A percentile compares a stretch with the other conserved stretches of the same genome.
These are phyloP conservation scores for Lordiphosa fenestrarum DNA, from an alignment of 2,888 invertebrate genomes.

Conservation along the genomic window DNA sequence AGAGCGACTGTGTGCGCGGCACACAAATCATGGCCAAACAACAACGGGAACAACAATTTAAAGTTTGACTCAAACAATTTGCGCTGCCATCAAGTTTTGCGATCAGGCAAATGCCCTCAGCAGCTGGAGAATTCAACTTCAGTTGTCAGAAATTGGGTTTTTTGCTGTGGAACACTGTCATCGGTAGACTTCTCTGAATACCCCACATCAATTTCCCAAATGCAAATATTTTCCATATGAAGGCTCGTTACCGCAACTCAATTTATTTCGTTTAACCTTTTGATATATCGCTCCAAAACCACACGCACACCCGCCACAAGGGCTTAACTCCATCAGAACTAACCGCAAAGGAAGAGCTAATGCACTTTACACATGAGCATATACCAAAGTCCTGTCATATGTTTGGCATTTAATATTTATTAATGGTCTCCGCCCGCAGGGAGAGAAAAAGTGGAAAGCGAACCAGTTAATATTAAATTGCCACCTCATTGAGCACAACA, in stretches of 20 bases:
- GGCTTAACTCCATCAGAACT: constrained; percentile 22
- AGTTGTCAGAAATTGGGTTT: too few relatives aligned
- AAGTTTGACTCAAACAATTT: constrained; percentile 36
- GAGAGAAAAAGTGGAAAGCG: constrained; percentile 18
- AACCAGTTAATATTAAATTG: constrained; percentile 73
- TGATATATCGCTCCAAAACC: constrained; percentile 31
- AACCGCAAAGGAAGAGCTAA: constrained; percentile 40
- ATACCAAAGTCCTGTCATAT: constrained; percentile 29
- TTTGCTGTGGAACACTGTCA: too few relatives aligned
- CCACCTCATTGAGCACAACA: constrained; percentile 54
- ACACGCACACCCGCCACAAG: constrained; percentile 20
- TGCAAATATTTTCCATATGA: constrained; percentile 2
- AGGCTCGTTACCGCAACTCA: constrained; percentile 7
- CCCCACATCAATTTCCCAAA: too few relatives aligned
- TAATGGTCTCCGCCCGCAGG: constrained; percentile 43
- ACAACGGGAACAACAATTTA: constrained; percentile 25
- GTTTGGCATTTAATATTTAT: constrained; percentile 57
- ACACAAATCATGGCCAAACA: constrained; percentile 31
- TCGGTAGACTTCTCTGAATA: too few relatives aligned
- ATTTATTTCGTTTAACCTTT: constrained; percentile 24
- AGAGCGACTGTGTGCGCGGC: constrained; percentile 1
- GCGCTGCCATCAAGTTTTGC: constrained; percentile 33
- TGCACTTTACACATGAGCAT: constrained; percentile 35
- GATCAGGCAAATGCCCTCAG: constrained; percentile 25
- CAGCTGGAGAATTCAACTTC: constrained; percentile 16